phyloP scores from a whole-genome alignment of 2,797 vertebrate species.

The Sebastes diaconus region DNA sequence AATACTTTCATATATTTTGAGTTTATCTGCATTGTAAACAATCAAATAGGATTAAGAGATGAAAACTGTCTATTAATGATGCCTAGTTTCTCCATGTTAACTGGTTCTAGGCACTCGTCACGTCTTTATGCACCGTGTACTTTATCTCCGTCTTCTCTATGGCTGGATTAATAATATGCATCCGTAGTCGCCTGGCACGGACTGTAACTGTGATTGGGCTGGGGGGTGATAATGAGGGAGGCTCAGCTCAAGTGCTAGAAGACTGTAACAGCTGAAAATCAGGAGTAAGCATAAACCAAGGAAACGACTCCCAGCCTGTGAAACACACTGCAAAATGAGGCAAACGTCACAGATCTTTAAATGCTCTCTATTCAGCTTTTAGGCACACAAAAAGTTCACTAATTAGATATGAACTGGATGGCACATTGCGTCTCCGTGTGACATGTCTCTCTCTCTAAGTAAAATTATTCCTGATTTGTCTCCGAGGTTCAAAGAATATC shows the following conservation, averaged over 20 bases:
- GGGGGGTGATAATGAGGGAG: slow-evolving; percentile 65
- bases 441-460: slow-evolving; percentile 58
- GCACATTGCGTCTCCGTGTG: slow-evolving; percentile 57
- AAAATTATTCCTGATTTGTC: slow-evolving; percentile 73
- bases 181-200: slow-evolving; percentile 53
- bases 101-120: slow-evolving; percentile 18
- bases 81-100: slow-evolving; percentile 21
- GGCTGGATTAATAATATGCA: slow-evolving; percentile 42
- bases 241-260: slow-evolving; percentile 63
- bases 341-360: slow-evolving; percentile 41
- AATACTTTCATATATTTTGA: slow-evolving; percentile 6
- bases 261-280: slow-evolving; percentile 56
- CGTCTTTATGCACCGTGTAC: slow-evolving; percentile 28
- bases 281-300: slow-evolving; percentile 58
- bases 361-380: slow-evolving; percentile 50
- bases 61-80: slow-evolving; percentile 13
- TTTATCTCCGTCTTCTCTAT: slow-evolving; percentile 44
- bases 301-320: slow-evolving; percentile 29
- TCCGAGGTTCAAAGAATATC: slow-evolving; percentile 76
- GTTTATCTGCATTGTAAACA: slow-evolving; percentile 51
- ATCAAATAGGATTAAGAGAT: slow-evolving; percentile 10
- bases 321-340: slow-evolving; percentile 42
- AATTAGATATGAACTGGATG: slow-evolving; percentile 65
- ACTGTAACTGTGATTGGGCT: slow-evolving; percentile 59
- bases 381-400: slow-evolving; percentile 57